Evolutionary conservation across 2,888 invertebrate genomes (phyloP), one percentile per base, ranked within the genome.

Genomic region (Cerastis rubricosa): DNA sequence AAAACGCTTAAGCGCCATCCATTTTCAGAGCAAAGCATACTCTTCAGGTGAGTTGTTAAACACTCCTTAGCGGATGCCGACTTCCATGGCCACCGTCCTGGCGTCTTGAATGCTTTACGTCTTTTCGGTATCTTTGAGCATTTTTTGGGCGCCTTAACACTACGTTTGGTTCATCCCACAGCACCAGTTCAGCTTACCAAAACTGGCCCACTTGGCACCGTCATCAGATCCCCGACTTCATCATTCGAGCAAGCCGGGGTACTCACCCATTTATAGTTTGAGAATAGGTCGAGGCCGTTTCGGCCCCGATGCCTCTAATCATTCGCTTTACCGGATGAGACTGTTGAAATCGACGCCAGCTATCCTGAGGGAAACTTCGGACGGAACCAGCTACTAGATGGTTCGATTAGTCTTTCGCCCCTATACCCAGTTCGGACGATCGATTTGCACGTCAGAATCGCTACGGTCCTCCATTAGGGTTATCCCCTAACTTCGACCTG

Each of bases 121-220:
- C 63, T 64, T 64, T 64, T 43, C 22, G 89, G 88, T 89, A 88
- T 25, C 91, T 86, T 88, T 92, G 90, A 92, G 97, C 97, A 97
- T 97, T 96, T 95, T 94, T 97, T 95, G 92, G 97, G 97, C 97
- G 96, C 97, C 97, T 97, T 97, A 97, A 97, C 97, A 97, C 96
- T 94, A 95, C 97, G 97, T 97, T 97, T 97, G 97, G 97, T 98
- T 97, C 97, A 98, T 97, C 97, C 97, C 97, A 97, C 97, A 98
- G 97, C 97, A 97, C 98, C 97, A 98, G 97, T 98, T 98, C 97
- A 98, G 97, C 97, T 98, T 97, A 97, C 97, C 97, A 97, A 97
- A 97, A 97, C 93, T 97, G 97, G 97, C 97, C 97, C 97, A 97
- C 97, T 97, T 96, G 97, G 97, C 97, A 97, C 97, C 96, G 95